These are phyloP conservation scores for Apis dorsata DNA, from an alignment of 1,140 invertebrate species.

Conservation along the genomic window DNA sequence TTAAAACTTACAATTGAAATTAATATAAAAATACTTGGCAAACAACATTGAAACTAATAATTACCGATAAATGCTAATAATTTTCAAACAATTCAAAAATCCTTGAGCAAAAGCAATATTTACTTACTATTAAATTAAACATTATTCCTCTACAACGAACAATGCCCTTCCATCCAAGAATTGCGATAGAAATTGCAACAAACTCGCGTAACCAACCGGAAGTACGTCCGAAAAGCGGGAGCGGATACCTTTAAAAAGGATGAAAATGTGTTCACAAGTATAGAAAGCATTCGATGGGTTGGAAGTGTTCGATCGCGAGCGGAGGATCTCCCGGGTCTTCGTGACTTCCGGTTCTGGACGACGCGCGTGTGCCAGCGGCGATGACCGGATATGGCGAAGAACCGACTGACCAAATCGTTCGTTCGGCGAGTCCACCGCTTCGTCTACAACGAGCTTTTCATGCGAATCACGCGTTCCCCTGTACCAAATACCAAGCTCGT, in stretches of 20 bases:
- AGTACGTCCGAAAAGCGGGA: slow-evolving; percentile 26
- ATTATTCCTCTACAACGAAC: not conserved
- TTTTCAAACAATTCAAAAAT: too few species aligned
- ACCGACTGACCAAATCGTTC: slow-evolving; percentile 62
- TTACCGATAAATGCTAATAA: too few species aligned
- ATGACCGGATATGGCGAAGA: slow-evolving; percentile 75
- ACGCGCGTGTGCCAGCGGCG: slow-evolving; percentile 46
- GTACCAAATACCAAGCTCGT: slow-evolving; percentile 74
- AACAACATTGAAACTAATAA: too few species aligned
- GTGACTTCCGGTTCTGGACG: slow-evolving; percentile 71
- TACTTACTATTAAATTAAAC: not conserved
- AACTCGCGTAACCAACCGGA: slow-evolving; percentile 7
- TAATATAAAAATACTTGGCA: too few species aligned
- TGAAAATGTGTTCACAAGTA: slow-evolving; percentile 6
- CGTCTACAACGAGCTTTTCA: slow-evolving; percentile 63
- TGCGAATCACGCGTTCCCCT: slow-evolving; percentile 72
- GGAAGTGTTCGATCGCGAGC: slow-evolving; percentile 22
- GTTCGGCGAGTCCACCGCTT: slow-evolving; percentile 31
- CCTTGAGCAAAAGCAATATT: too few species aligned
- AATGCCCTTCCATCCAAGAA: not conserved
- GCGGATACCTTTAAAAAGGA: slow-evolving; percentile 4
- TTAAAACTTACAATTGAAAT: too few species aligned
- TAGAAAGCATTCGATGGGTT: not conserved
- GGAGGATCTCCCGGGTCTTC: slow-evolving; percentile 48
- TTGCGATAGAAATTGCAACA: not conserved